These are phyloP conservation scores for Arctopsyche grandis DNA, from an alignment of 1,140 invertebrate genomes.

Conservation along the genomic window DNA sequence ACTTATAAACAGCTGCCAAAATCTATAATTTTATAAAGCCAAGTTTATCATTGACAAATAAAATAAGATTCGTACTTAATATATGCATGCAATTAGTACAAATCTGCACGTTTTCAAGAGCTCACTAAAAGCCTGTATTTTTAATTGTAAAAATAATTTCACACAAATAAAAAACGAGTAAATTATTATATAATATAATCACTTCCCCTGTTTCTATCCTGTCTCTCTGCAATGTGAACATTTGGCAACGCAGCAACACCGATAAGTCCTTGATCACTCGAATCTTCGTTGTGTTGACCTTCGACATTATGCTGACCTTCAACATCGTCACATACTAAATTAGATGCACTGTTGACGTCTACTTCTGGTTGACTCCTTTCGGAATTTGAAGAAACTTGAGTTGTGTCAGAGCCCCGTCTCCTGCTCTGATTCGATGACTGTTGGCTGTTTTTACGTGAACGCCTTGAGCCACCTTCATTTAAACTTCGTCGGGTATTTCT, in stretches of 20 bases:
- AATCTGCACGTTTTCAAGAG: too few species aligned
- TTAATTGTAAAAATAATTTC: too few species aligned
- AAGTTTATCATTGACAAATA: too few species aligned
- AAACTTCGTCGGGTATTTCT: background rate
- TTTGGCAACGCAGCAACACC: slow-evolving; percentile 42
- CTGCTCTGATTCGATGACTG: background rate
- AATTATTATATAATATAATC: slow-evolving; percentile 31
- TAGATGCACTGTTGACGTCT: background rate
- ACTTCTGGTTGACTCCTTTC: slow-evolving; percentile 11
- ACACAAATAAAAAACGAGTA: too few species aligned
- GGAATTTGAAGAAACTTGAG: slow-evolving; percentile 24
- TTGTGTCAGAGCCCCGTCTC: slow-evolving; percentile 14
- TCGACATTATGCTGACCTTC: slow-evolving; percentile 13
- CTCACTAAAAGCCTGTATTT: too few species aligned
- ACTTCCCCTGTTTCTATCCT: background rate
- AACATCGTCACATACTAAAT: slow-evolving; percentile 15
- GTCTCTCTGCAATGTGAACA: background rate
- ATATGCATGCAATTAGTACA: too few species aligned
- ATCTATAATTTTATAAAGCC: too few species aligned
- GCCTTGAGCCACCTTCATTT: background rate
- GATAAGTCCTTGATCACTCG: slow-evolving; percentile 23
- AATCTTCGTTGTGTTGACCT: slow-evolving; percentile 1
- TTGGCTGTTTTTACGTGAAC: background rate
- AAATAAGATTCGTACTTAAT: too few species aligned
- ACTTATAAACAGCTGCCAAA: too few species aligned